Conservation (phyloP, 2,888 invertebrate genomes). For the Hypsopygia costalis region DNA sequence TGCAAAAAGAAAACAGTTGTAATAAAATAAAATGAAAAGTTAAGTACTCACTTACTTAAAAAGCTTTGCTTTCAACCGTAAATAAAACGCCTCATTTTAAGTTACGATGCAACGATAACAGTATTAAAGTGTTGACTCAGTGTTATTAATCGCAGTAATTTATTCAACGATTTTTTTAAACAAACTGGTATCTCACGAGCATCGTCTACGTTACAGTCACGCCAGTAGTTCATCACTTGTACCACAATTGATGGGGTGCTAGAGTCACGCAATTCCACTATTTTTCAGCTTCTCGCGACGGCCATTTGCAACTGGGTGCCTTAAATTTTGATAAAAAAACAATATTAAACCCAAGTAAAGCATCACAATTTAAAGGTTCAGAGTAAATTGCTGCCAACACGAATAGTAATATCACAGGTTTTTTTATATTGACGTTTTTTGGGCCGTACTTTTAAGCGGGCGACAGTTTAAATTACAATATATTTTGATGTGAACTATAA, state of each 20-base stretch:
- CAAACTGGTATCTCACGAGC: too few species aligned
- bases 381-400: slow-evolving; percentile 25
- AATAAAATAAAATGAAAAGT: too few species aligned
- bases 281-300: slow-evolving; percentile 48
- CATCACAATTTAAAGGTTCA: slow-evolving; percentile 24
- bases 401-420: slow-evolving; percentile 25
- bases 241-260: slow-evolving; percentile 19
- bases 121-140: too few species aligned
- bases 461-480: too few species aligned
- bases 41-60: too few species aligned
- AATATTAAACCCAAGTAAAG: slow-evolving; percentile 35
- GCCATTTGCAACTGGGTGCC: slow-evolving; percentile 35
- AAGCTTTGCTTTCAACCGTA: too few species aligned
- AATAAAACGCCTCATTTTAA: background rate
- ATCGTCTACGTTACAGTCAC: too few species aligned
- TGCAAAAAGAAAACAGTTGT: too few species aligned
- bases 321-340: slow-evolving; percentile 49
- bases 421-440: background rate
- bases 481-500: too few species aligned
- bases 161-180: background rate
- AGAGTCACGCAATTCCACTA: slow-evolving; percentile 52
- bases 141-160: slow-evolving; percentile 1
- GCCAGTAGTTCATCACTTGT: slow-evolving; percentile 17
- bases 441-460: background rate
- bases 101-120: background rate